Evolutionary conservation across 2,113 vertebrate genomes (phyloP).

Genomic region (Poeciliopsis retropinna): DNA sequence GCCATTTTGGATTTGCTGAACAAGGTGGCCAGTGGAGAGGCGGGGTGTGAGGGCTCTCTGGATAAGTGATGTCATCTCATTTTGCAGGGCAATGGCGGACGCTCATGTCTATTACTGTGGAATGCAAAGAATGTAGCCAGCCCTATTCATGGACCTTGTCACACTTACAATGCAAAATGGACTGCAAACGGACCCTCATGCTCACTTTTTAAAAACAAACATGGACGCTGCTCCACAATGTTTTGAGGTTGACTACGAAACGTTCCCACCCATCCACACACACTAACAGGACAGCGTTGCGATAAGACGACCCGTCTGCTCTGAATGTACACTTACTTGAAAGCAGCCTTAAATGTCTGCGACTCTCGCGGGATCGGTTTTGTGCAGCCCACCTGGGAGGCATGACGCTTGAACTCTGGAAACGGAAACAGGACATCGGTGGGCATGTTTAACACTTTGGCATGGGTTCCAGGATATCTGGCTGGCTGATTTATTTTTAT

Average conservation of each 20-base stretch:
- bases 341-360: conserved; percentile 65
- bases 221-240: conserved; percentile 66
- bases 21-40: conserved; percentile 73
- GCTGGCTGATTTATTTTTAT: conserved; percentile 55
- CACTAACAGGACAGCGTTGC: conserved; percentile 65
- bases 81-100: conserved; percentile 85
- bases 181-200: conserved; percentile 70
- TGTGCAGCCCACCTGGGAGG: conserved; percentile 34
- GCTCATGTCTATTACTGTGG: conserved; percentile 88
- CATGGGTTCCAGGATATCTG: conserved; percentile 62
- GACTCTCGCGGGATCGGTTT: conserved; percentile 50
- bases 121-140: conserved; percentile 89
- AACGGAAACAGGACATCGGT: conserved; percentile 40
- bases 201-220: conserved; percentile 68
- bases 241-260: conserved; percentile 74
- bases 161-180: conserved; percentile 81
- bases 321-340: conserved; percentile 76
- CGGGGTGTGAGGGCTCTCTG: conserved; percentile 80
- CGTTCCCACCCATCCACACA: conserved; percentile 45
- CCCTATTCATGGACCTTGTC: conserved; percentile 84
- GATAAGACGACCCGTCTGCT: conserved; percentile 62
- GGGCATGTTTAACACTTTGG: conserved; percentile 57
- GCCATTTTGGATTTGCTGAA: conserved; percentile 78
- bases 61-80: conserved; percentile 88
- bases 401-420: conserved; percentile 55